A percentile compares a stretch with the other conserved stretches of the same genome.
Conservation (phyloP, 2,888 invertebrate genomes). For the Erebia ligea region DNA sequence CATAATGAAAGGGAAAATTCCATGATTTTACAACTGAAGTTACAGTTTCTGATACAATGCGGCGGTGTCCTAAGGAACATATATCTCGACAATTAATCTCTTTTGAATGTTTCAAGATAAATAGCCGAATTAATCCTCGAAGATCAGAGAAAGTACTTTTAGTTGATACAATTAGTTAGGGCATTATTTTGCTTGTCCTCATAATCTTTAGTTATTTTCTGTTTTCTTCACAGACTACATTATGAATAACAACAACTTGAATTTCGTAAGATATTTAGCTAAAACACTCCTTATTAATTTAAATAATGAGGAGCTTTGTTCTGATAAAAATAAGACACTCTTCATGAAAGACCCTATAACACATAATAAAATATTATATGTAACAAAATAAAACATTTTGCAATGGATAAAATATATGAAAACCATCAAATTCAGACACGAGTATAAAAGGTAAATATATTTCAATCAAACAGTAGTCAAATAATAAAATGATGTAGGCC, state of each 20-base stretch:
- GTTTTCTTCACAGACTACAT: not conserved
- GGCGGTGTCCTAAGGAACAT: too few species aligned
- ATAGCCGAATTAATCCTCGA: too few species aligned
- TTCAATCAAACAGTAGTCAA: conserved; percentile 8
- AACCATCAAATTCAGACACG: conserved; percentile 20
- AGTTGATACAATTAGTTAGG: not conserved
- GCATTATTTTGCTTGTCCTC: not conserved
- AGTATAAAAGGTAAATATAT: conserved; percentile 16
- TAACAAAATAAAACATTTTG: conserved; percentile 13
- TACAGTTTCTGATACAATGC: too few species aligned
- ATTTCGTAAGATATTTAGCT: not conserved
- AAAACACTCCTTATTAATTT: not conserved
- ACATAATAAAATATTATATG: conserved; percentile 7
- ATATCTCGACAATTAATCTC: too few species aligned
- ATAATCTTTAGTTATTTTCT: not conserved
- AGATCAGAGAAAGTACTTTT: too few species aligned
- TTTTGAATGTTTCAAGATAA: too few species aligned
- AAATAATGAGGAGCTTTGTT: not conserved
- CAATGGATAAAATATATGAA: conserved; percentile 9
- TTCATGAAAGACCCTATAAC: conserved; percentile 20
- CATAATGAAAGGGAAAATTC: too few species aligned
- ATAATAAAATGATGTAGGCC: conserved; percentile 19
- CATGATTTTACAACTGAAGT: too few species aligned
- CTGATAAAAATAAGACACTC: conserved; percentile 7
- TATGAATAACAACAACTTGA: not conserved